Percentiles rank a stretch among this genome's conserved stretches.
These are phyloP conservation scores for Redunca redunca DNA, from an alignment of 2,113 vertebrate species.

Conservation along the genomic window DNA sequence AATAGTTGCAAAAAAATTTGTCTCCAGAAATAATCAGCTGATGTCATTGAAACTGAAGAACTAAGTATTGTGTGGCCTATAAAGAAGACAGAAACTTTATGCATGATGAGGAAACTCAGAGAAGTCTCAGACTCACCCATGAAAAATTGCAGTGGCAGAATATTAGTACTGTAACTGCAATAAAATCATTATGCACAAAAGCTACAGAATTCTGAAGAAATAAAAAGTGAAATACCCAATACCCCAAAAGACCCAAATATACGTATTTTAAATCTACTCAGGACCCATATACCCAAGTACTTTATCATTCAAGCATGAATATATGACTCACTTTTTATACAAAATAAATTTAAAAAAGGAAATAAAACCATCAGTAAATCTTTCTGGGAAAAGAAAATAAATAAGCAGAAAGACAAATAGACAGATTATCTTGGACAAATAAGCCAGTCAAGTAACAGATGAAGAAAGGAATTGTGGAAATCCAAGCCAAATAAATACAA, in stretches of 20 bases:
- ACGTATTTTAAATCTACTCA: not conserved
- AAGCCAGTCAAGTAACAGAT: not conserved
- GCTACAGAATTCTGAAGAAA: not conserved
- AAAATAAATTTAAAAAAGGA: not conserved
- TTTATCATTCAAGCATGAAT: not conserved
- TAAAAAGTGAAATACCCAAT: not conserved
- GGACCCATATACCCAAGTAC: not conserved
- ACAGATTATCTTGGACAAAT: not conserved
- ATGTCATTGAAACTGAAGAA: not conserved
- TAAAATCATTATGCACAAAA: not conserved
- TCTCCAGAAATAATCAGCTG: not conserved
- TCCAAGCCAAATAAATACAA: not conserved
- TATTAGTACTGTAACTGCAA: not conserved
- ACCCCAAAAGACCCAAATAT: not conserved
- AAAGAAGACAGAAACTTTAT: not conserved
- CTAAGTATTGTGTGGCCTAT: not conserved
- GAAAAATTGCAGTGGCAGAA: not conserved
- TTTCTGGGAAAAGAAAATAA: not conserved
- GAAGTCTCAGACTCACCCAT: not conserved
- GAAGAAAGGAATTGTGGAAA: not conserved
- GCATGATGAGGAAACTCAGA: not conserved
- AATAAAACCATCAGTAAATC: fast-evolving
- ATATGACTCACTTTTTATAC: not conserved
- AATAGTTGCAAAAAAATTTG: not conserved
- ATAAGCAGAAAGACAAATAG: not conserved